These are phyloP conservation scores for Bryconaethiops microstoma DNA, from an alignment of 2,797 vertebrate genomes.

Conservation along the genomic window DNA sequence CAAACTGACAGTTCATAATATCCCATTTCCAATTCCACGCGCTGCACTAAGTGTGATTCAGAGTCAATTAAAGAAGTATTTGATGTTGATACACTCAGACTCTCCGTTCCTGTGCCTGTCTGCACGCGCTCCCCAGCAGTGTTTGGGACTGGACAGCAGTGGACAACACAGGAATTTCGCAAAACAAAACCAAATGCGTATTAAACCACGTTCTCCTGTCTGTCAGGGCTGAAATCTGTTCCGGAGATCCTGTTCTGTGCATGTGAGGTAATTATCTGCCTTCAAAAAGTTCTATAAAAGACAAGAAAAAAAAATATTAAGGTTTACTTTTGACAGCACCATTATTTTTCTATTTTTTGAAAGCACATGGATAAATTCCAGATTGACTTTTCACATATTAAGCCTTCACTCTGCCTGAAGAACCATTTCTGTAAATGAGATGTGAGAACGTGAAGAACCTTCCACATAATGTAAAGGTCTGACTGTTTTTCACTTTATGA, in stretches of 20 bases:
- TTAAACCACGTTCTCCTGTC: neutral
- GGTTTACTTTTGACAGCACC: no score
- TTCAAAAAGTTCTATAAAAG: no score
- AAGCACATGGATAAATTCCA: no score
- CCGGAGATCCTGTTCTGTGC: neutral
- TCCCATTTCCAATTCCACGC: constrained; percentile 69
- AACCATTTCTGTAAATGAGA: no score
- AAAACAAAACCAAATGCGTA: neutral
- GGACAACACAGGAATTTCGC: neutral
- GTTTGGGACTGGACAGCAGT: neutral
- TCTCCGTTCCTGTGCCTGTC: constrained; percentile 28
- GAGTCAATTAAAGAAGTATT: constrained; percentile 76
- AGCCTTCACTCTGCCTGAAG: no score
- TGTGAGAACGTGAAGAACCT: no score
- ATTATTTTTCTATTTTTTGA: no score
- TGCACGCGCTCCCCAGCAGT: neutral
- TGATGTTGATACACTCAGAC: constrained; percentile 75
- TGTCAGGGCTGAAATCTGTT: neutral
- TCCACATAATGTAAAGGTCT: no score
- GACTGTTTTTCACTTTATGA: no score
- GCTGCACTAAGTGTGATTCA: constrained; percentile 70
- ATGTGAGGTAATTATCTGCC: neutral
- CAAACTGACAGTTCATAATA: constrained; percentile 75
- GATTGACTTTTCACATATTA: no score
- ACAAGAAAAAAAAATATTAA: no score